These are phyloP conservation scores for Leptinotarsa peninsularis DNA, from an alignment of 2,888 invertebrate species.

Conservation along the genomic window DNA sequence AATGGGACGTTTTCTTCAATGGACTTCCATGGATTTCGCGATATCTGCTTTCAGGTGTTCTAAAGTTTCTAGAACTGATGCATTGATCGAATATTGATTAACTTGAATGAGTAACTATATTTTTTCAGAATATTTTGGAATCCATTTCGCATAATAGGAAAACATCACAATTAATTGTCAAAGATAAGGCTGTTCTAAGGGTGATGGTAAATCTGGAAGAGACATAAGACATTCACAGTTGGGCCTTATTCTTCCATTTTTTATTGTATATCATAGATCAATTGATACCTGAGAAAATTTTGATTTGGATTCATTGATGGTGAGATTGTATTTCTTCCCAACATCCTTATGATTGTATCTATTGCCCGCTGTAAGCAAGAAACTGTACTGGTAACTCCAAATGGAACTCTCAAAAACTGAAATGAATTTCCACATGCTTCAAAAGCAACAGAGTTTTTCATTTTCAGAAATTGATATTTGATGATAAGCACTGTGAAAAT, in stretches of 20 bases:
- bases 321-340: neutral
- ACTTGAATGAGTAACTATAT: constrained; percentile 7
- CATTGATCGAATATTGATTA: neutral
- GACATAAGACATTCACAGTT: neutral
- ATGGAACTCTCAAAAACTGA: no score
- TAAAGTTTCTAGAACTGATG: neutral
- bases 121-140: constrained; percentile 11
- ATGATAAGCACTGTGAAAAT: no score
- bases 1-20: neutral
- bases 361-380: no score
- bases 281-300: constrained; percentile 4
- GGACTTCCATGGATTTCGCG: neutral
- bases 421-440: no score
- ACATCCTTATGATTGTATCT: neutral
- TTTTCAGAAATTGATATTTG: no score
- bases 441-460: no score
- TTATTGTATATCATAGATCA: neutral
- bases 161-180: neutral
- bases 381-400: no score
- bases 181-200: neutral
- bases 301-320: neutral
- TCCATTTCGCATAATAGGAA: constrained; percentile 9
- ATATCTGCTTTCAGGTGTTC: neutral
- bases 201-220: neutral
- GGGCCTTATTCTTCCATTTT: neutral